Evolutionary conservation across 92 coral and sea anemone species (phyloP).

Genomic region (Epizoanthus rinbou): DNA sequence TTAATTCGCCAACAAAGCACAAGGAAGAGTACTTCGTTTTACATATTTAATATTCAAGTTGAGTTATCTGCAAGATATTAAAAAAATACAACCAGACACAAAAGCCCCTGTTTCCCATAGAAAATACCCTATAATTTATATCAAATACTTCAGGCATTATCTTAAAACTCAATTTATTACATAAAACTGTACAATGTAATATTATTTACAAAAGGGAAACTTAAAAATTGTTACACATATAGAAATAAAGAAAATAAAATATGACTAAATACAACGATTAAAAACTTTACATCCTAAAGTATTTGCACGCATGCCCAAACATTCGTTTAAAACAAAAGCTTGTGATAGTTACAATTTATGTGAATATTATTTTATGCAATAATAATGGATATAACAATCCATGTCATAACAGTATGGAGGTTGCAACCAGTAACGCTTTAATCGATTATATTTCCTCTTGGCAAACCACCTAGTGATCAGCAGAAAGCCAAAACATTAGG

Average conservation of each 20-base stretch:
- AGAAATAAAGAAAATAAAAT: neutral
- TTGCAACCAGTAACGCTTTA: neutral
- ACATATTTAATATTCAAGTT: too few species aligned
- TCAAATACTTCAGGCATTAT: neutral
- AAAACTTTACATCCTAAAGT: conserved; percentile 3
- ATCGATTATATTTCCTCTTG: neutral
- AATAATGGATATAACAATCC: neutral
- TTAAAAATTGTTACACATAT: conserved; percentile 17
- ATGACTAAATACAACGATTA: neutral
- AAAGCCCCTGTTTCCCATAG: too few species aligned
- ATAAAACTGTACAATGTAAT: conserved; percentile 19
- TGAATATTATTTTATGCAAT: neutral
- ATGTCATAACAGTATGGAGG: conserved; percentile 14
- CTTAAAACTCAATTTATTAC: conserved; percentile 28
- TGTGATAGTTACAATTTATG: neutral
- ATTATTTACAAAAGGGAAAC: neutral
- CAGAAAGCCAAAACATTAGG: neutral
- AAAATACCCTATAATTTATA: too few species aligned
- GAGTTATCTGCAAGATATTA: too few species aligned
- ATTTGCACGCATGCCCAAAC: neutral
- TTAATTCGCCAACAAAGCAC: too few species aligned
- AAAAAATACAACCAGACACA: too few species aligned
- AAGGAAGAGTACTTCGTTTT: too few species aligned
- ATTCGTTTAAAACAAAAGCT: neutral
- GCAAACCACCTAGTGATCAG: conserved; percentile 13